Evolutionary conservation across 2,797 vertebrate genomes (phyloP).

Genomic region (Notolabrus celidotus): DNA sequence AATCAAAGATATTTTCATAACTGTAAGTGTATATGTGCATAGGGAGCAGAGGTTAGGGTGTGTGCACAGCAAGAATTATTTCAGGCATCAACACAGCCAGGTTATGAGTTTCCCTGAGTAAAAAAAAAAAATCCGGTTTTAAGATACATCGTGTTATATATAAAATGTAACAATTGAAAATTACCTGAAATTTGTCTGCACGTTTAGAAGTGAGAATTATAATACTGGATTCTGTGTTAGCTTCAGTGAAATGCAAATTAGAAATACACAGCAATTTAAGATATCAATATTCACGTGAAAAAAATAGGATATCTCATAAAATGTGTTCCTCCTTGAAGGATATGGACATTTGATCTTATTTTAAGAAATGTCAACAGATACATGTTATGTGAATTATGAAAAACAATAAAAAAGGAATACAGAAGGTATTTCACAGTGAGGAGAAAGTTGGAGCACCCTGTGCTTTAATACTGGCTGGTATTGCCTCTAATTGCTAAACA

Average conservation of each 20-base stretch:
- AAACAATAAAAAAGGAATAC: not conserved
- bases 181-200: slow-evolving; percentile 37
- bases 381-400: too few relatives aligned
- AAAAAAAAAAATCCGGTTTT: slow-evolving; percentile 32
- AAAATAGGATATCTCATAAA: not conserved
- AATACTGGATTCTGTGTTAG: slow-evolving; percentile 29
- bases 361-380: not conserved
- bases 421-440: not conserved
- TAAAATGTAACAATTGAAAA: slow-evolving; percentile 25
- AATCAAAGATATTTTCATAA: not conserved
- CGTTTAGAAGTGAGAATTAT: slow-evolving; percentile 13
- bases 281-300: not conserved
- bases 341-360: not conserved
- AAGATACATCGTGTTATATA: slow-evolving; percentile 15
- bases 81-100: slow-evolving; percentile 33
- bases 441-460: not conserved
- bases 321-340: not conserved
- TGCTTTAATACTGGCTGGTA: not conserved
- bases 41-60: not conserved
- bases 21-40: not conserved
- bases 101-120: slow-evolving; percentile 71
- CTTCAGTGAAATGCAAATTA: slow-evolving; percentile 52
- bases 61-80: slow-evolving; percentile 24
- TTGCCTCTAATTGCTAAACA: not conserved
- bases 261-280: slow-evolving; percentile 30